A percentile compares a stretch with the other conserved stretches of the same genome.
Evolutionary conservation across 2,888 invertebrate genomes (phyloP).

Genomic region (Pterostichus madidus): DNA sequence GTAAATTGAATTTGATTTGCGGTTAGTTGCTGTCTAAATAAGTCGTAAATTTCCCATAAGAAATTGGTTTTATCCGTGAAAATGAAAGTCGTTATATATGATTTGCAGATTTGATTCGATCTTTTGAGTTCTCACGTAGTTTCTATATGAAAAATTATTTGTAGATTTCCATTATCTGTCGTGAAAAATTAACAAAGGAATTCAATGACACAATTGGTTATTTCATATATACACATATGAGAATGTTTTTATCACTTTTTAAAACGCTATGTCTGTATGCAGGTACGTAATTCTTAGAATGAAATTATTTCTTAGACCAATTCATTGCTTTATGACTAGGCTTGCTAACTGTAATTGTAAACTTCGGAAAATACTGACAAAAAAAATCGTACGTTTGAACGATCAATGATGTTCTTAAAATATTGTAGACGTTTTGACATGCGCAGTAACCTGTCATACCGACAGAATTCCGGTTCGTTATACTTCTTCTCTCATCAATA

Average conservation of each 20-base stretch:
- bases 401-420: conserved; percentile 56
- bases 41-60: conserved; percentile 61
- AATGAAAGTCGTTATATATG: not conserved
- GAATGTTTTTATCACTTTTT: too few species aligned
- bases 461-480: conserved; percentile 45
- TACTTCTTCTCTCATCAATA: conserved; percentile 48
- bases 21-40: conserved; percentile 52
- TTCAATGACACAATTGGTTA: too few species aligned
- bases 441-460: conserved; percentile 50
- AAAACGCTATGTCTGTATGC: too few species aligned
- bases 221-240: too few species aligned
- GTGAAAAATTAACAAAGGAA: too few species aligned
- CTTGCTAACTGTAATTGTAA: too few species aligned
- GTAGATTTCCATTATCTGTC: too few species aligned
- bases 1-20: conserved; percentile 59
- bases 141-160: not conserved
- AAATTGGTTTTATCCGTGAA: not conserved
- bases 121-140: not conserved
- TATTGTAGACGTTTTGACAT: conserved; percentile 50
- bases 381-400: conserved; percentile 36
- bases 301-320: too few species aligned
- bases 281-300: too few species aligned
- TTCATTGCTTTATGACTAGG: not conserved
- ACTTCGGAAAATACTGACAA: conserved; percentile 19
- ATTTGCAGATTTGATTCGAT: not conserved